Evolutionary conservation across 2,113 vertebrate genomes (phyloP).

Genomic region (Rhodinocichla rosea): DNA sequence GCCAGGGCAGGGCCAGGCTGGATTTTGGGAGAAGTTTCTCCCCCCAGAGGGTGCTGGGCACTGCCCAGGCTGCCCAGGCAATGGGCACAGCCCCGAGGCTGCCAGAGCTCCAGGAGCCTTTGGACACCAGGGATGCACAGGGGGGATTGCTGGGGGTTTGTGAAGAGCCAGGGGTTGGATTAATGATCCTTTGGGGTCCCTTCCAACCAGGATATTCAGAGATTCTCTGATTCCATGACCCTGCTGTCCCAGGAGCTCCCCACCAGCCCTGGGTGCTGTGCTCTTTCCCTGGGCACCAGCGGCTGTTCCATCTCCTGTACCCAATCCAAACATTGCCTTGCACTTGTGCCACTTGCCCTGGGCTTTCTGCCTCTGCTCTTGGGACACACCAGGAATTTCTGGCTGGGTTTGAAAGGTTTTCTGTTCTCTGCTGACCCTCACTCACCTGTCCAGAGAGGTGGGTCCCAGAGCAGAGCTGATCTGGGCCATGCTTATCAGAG

Average conservation of each 20-base stretch:
- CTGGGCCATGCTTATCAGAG: rapidly evolving
- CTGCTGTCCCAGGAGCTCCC: background rate
- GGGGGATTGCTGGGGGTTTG: background rate
- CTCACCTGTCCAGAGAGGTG: background rate
- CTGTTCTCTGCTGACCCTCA: background rate
- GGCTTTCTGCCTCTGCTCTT: background rate
- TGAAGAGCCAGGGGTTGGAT: rapidly evolving
- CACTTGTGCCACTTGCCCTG: background rate
- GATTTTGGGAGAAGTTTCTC: background rate
- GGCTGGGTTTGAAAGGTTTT: background rate
- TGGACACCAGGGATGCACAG: background rate
- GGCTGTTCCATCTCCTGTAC: background rate
- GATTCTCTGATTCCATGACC: background rate
- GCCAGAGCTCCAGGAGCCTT: background rate
- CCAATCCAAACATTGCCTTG: background rate
- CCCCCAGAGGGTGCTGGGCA: background rate
- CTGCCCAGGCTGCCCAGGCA: background rate
- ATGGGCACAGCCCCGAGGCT: background rate
- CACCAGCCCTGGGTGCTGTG: rapidly evolving
- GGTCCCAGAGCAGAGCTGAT: background rate
- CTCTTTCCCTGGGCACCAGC: background rate
- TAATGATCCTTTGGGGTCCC: background rate
- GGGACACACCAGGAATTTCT: background rate
- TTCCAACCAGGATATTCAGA: background rate
- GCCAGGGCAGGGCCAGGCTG: background rate